Base-by-base conservation (phyloP, 2,888 invertebrate species). In the Nomada hirtipes region DNA sequence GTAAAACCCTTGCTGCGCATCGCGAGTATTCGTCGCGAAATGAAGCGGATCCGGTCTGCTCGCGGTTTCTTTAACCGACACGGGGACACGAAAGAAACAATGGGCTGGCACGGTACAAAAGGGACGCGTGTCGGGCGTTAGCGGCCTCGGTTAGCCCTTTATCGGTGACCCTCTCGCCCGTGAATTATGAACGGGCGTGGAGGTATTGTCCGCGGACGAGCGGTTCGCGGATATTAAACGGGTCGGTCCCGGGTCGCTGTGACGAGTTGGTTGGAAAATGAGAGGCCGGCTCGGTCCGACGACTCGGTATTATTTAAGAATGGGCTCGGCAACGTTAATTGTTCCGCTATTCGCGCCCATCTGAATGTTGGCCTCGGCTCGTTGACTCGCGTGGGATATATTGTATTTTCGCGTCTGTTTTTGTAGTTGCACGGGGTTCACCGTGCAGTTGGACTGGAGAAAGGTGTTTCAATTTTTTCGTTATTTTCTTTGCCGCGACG, bases 141-240 rank as follows among this genome's bases (percentile, higher is more conserved):
- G 84, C 70, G 59, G 77, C 55, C 60, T 88, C 87, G 90, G 91
- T 92, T 91, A 90, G 90, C 90, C 91, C 91, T 92, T 92, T 91
- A 91, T 90, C 87, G 88, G 85, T 84, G 74, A 79, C 79, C 85
- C 87, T 87, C 72, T 89, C 89, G 89, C 89, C 91, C 90, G 89
- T 91, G 90, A 91, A 91, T 91, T 91, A 91, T 91, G 90, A 84
- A 84, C 86, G 85, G 84, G 73, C 83, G 81, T 79, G 75, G 36
- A 65, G 77, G 76, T 76, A 86, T 86, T 89, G 90, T 86, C 82
- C 87, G 88, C 82, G 87, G 79, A 86, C 89, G 85, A 82, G 81
- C 87, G 79, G 69, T 76, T 65, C 84, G 86, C 82, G 79, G 84
- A 88, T 89, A 91, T 89, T 88, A 88, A 86, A 80, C 85, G 87